Evolutionary conservation across 2,113 vertebrate species (phyloP).

Genomic region (Pseudopipra pipra): DNA sequence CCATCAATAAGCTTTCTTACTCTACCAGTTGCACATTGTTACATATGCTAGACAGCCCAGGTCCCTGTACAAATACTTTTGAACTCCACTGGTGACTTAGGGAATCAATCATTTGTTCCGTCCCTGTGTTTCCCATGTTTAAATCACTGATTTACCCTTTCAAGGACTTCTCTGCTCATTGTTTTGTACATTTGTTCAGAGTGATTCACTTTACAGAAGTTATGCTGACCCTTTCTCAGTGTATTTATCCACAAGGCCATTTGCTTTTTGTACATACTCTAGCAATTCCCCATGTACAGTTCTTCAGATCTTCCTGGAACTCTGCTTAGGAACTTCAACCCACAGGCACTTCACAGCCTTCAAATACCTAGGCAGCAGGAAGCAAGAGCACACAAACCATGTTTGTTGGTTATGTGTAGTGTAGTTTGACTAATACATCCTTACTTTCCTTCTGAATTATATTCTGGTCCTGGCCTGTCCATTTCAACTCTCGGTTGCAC

Average conservation of each 20-base stretch:
- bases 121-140: not conserved
- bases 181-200: not conserved
- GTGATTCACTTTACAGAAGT: not conserved
- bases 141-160: not conserved
- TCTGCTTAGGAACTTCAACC: not conserved
- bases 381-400: not conserved
- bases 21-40: not conserved
- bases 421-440: not conserved
- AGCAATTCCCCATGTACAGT: not conserved
- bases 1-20: not conserved
- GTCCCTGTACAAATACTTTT: not conserved
- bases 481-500: not conserved
- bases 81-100: not conserved
- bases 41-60: not conserved
- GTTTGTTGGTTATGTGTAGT: not conserved
- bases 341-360: not conserved
- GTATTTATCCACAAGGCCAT: not conserved
- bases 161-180: not conserved
- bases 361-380: not conserved
- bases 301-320: not conserved
- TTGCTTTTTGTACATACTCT: not conserved
- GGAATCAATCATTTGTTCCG: not conserved
- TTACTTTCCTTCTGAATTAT: not conserved
- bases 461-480: not conserved
- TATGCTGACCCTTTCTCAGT: not conserved